A percentile compares a stretch with the other conserved stretches of the same genome.
These are phyloP conservation scores for Urophycis tenuis DNA, from an alignment of 2,797 vertebrate genomes.

Conservation along the genomic window DNA sequence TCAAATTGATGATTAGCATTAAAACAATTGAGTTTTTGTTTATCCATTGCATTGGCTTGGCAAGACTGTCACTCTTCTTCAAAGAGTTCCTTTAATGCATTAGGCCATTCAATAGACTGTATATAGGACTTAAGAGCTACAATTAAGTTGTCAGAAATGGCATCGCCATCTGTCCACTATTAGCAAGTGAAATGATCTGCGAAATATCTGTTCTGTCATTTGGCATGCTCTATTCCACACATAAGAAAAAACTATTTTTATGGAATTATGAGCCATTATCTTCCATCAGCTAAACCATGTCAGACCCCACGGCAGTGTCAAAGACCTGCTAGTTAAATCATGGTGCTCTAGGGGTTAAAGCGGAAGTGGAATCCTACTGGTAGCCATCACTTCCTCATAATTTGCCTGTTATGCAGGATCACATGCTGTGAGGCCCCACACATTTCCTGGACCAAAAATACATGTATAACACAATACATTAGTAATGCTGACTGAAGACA, in stretches of 20 bases:
- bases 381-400: constrained; percentile 53
- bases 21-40: neutral
- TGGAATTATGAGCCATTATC: neutral
- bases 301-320: neutral
- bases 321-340: neutral
- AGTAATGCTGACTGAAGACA: neutral
- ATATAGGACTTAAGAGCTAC: constrained; percentile 23
- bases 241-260: neutral
- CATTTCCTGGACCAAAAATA: constrained; percentile 47
- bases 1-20: neutral
- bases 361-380: constrained; percentile 61
- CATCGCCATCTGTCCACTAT: neutral
- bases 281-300: no score
- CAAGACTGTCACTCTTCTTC: constrained; percentile 11
- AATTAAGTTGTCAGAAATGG: neutral
- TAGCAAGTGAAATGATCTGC: neutral
- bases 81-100: constrained; percentile 13
- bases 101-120: constrained; percentile 12
- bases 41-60: constrained; percentile 15
- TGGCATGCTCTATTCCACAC: neutral
- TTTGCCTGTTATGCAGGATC: constrained; percentile 39
- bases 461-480: neutral
- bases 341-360: constrained; percentile 57
- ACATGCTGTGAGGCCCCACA: constrained; percentile 26
- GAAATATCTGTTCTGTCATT: neutral